These are phyloP conservation scores for Yasuhikotakia modesta DNA, from an alignment of 2,797 vertebrate genomes.

Conservation along the genomic window DNA sequence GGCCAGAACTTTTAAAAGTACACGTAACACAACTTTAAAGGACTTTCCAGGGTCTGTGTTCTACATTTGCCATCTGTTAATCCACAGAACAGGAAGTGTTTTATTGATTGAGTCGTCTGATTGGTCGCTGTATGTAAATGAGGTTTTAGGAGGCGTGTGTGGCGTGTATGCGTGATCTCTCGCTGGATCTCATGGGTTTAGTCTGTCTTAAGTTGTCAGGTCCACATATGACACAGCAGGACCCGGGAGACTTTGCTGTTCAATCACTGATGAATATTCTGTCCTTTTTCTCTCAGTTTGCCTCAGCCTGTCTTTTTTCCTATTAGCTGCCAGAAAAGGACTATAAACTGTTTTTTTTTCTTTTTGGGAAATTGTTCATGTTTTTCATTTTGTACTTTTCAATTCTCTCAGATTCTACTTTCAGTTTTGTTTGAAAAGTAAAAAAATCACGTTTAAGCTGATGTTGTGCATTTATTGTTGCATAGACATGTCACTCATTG, in stretches of 20 bases:
- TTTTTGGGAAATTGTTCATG: neutral
- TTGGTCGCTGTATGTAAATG: conserved; percentile 40
- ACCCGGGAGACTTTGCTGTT: conserved; percentile 38
- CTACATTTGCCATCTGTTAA: conserved; percentile 43
- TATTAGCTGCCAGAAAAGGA: neutral
- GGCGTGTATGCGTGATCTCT: neutral
- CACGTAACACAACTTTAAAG: conserved; percentile 35
- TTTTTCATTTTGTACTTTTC: too few species aligned
- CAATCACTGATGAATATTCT: conserved; percentile 56
- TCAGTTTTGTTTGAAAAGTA: neutral
- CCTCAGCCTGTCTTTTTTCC: conserved; percentile 7
- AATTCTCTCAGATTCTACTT: neutral
- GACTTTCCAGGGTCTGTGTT: conserved; percentile 32
- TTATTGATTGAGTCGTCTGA: conserved; percentile 43
- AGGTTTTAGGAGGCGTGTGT: conserved; percentile 16
- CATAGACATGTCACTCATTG: neutral
- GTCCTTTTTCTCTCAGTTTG: conserved; percentile 26
- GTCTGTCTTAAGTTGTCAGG: conserved; percentile 40
- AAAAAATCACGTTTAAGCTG: conserved; percentile 13
- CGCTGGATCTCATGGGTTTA: conserved; percentile 18
- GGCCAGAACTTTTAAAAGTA: conserved; percentile 43
- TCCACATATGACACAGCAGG: conserved; percentile 37
- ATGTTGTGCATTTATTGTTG: neutral
- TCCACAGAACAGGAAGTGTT: conserved; percentile 28
- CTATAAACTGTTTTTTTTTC: neutral